Evolutionary conservation across 1,140 invertebrate genomes (phyloP).

Genomic region (Aphelinus certus): DNA sequence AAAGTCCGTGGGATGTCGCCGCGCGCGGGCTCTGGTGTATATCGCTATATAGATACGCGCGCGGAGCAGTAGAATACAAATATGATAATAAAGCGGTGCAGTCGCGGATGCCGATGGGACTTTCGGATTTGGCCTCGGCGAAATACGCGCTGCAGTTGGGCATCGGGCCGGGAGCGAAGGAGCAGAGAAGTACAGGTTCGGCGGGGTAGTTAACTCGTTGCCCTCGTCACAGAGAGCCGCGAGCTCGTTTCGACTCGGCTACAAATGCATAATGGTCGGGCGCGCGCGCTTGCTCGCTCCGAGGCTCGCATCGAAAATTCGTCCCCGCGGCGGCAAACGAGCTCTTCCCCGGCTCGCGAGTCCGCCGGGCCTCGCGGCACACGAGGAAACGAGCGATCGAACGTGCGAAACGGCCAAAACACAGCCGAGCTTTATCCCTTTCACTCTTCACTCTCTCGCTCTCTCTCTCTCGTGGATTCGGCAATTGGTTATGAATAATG

Average conservation of each 20-base stretch:
- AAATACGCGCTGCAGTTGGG: slow-evolving; percentile 3
- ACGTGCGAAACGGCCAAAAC: slow-evolving; percentile 15
- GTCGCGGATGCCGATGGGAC: slow-evolving; percentile 10
- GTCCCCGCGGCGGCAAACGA: slow-evolving; percentile 2
- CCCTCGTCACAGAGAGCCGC: background rate
- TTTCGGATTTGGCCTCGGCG: background rate
- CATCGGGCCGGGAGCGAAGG: background rate
- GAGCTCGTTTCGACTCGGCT: slow-evolving; percentile 16
- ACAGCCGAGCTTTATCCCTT: background rate
- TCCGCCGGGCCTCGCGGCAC: background rate
- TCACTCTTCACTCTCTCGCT: background rate
- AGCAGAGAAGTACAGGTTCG: slow-evolving; percentile 11
- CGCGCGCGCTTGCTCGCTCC: no score
- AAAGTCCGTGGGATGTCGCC: background rate
- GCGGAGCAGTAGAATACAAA: slow-evolving; percentile 12
- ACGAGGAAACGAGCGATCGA: background rate
- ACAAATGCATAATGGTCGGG: slow-evolving; percentile 24
- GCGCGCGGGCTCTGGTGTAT: background rate
- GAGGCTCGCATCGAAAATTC: slow-evolving; percentile 23
- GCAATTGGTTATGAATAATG: slow-evolving; percentile 43
- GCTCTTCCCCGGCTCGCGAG: background rate
- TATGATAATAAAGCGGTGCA: slow-evolving; percentile 1
- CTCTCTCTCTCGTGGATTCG: slow-evolving; percentile 25
- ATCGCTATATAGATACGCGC: background rate
- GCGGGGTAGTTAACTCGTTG: slow-evolving; percentile 24